phyloP scores from a whole-genome alignment of 2,888 invertebrate species.

The Amblyteles armatorius region DNA sequence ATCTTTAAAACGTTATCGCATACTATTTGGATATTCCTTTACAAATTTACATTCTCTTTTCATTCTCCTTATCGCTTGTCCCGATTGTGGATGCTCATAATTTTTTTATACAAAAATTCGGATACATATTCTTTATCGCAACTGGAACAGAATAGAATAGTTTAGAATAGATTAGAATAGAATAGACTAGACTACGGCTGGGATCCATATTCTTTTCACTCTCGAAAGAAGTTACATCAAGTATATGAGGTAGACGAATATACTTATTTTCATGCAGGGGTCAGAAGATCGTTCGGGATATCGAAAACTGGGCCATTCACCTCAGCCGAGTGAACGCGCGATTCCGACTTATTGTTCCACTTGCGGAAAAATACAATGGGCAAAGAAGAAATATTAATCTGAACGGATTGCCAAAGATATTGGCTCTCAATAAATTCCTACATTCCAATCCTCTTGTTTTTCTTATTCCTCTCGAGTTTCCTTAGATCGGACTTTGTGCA shows the following conservation, averaged over 20 bases:
- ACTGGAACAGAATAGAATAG: not conserved
- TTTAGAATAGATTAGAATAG: not conserved
- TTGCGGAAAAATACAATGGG: not conserved
- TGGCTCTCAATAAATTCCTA: not conserved
- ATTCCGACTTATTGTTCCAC: conserved; percentile 2
- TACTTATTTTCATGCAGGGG: not conserved
- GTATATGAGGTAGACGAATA: not conserved
- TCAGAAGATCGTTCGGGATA: conserved; percentile 5
- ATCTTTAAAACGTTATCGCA: not conserved
- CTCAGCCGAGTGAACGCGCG: conserved; percentile 4
- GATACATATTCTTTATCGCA: not conserved
- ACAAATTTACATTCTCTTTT: not conserved
- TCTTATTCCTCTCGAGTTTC: not conserved
- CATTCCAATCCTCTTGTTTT: not conserved
- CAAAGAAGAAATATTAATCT: not conserved
- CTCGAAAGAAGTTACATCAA: not conserved
- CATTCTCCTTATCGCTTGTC: not conserved
- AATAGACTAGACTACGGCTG: not conserved
- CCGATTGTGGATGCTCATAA: not conserved
- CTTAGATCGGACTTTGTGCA: not conserved
- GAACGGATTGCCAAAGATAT: not conserved
- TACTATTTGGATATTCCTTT: not conserved
- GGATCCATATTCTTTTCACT: not conserved
- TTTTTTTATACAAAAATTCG: not conserved
- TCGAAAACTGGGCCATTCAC: conserved; percentile 6